phyloP scores from a whole-genome alignment of 2,113 vertebrate genomes.

The Nymphicus hollandicus region DNA sequence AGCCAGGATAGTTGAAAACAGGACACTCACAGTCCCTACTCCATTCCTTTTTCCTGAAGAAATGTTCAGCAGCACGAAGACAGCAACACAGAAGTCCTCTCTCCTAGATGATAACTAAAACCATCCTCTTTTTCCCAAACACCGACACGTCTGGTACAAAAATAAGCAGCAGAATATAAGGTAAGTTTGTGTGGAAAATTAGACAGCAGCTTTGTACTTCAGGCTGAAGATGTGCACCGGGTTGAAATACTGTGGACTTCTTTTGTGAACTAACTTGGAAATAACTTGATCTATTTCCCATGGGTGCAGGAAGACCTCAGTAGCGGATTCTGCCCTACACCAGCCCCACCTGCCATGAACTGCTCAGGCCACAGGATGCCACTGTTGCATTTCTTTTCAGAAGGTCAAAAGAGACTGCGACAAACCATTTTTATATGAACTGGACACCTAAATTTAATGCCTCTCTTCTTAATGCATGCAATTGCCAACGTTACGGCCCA shows the following conservation, averaged over 20 bases:
- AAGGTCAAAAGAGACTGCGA: neutral
- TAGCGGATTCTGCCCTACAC: neutral
- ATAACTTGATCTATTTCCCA: fast-evolving
- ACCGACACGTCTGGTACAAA: neutral
- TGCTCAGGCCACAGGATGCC: conserved; percentile 68
- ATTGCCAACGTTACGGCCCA: neutral
- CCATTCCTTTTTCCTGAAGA: neutral
- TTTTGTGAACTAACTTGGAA: neutral
- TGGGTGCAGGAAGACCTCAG: fast-evolving
- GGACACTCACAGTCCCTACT: neutral
- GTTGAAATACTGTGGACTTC: neutral
- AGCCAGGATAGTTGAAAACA: neutral
- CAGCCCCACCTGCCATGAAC: conserved; percentile 59
- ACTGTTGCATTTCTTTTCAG: conserved; percentile 60
- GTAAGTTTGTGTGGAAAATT: neutral
- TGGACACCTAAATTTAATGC: neutral
- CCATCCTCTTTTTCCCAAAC: neutral
- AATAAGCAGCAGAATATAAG: neutral
- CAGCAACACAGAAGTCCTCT: neutral
- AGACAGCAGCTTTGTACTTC: neutral
- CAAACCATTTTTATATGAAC: neutral
- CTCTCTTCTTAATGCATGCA: neutral
- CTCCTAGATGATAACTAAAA: neutral
- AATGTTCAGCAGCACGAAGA: neutral
- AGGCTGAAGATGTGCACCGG: neutral